These are phyloP conservation scores for Eubucco bourcierii DNA, from an alignment of 2,113 vertebrate species.

Conservation along the genomic window DNA sequence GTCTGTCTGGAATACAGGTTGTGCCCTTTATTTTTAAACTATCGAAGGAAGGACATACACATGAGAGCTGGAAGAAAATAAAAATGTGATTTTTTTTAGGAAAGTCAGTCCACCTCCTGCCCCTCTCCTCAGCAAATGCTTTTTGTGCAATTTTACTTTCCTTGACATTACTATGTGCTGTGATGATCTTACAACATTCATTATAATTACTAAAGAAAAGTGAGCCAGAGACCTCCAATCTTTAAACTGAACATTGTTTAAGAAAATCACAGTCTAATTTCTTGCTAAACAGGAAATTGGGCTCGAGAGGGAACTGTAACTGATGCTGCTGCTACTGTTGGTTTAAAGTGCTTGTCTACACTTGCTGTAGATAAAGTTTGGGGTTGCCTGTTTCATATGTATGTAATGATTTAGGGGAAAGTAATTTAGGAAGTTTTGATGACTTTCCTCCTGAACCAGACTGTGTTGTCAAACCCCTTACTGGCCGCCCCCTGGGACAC, in stretches of 20 bases:
- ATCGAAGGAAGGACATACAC: slow-evolving; percentile 38
- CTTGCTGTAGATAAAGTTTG: neutral
- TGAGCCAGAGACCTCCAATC: neutral
- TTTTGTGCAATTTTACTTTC: slow-evolving; percentile 42
- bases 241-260: slow-evolving; percentile 36
- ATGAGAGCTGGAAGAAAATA: slow-evolving; percentile 50
- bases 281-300: neutral
- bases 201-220: slow-evolving; percentile 21
- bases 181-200: neutral
- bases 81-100: slow-evolving; percentile 44
- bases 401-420: neutral
- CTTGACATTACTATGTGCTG: neutral
- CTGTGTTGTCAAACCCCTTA: slow-evolving; percentile 18
- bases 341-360: neutral
- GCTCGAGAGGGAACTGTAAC: neutral
- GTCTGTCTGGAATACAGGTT: slow-evolving; percentile 69
- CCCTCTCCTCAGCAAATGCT: neutral
- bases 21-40: slow-evolving; percentile 67
- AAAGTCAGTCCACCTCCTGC: neutral
- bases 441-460: neutral
- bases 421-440: neutral
- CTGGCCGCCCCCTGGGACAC: neutral
- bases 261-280: slow-evolving; percentile 1
- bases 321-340: neutral
- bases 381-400: neutral